These are phyloP conservation scores for Poeciliopsis paucimaculata DNA, from an alignment of 2,797 vertebrate genomes.

Conservation along the genomic window DNA sequence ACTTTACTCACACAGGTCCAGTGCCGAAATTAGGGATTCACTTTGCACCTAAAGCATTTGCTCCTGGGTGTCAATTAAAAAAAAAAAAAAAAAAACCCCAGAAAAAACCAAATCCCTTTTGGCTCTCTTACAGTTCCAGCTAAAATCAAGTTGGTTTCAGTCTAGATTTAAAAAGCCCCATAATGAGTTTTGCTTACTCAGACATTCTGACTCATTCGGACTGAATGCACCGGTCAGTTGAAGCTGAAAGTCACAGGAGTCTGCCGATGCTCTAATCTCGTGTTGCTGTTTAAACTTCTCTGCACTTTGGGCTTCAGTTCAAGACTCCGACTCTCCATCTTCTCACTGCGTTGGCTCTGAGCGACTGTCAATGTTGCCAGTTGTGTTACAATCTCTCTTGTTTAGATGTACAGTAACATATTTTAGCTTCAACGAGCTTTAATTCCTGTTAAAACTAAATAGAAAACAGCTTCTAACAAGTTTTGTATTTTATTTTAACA, in stretches of 20 bases:
- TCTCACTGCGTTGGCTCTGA: no score
- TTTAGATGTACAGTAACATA: no score
- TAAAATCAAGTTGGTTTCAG: constrained; percentile 6
- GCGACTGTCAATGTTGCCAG: no score
- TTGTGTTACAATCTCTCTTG: no score
- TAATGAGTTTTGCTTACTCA: constrained; percentile 10
- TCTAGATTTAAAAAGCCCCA: constrained; percentile 9
- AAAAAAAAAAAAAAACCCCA: not conserved
- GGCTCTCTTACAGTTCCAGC: constrained; percentile 9
- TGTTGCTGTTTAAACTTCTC: no score
- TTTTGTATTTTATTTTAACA: no score
- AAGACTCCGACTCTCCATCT: no score
- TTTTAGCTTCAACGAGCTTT: no score
- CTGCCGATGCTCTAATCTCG: not conserved
- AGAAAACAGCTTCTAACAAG: no score
- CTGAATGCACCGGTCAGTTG: constrained; percentile 33
- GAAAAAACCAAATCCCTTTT: not conserved
- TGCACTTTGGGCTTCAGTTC: no score
- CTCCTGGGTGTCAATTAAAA: constrained; percentile 18
- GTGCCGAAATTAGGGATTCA: constrained; percentile 22
- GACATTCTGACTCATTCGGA: constrained; percentile 16
- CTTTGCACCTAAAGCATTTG: constrained; percentile 20
- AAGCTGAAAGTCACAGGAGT: constrained; percentile 42
- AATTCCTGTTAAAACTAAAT: no score
- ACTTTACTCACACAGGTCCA: constrained; percentile 10